phyloP scores from a whole-genome alignment of 2,113 vertebrate species.

The Dinomys branickii region DNA sequence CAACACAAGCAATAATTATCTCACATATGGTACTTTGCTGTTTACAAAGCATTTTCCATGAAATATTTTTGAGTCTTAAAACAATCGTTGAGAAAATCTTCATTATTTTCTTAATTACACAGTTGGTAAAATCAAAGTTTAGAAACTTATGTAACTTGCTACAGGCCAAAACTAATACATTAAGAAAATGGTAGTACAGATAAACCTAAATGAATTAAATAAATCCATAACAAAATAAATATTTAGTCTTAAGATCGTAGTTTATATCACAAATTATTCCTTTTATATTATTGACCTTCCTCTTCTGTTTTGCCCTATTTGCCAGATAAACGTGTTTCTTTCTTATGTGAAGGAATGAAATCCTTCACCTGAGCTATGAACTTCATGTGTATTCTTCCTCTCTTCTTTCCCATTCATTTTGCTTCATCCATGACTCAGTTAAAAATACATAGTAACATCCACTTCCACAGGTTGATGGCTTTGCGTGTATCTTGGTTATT shows the following conservation, averaged over 20 bases:
- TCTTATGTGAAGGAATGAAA: background rate
- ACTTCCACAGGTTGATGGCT: background rate
- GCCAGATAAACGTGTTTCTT: background rate
- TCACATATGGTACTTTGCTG: background rate
- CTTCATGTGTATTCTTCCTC: background rate
- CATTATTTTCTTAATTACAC: slow-evolving; percentile 70
- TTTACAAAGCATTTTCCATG: slow-evolving; percentile 55
- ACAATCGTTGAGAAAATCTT: slow-evolving; percentile 14
- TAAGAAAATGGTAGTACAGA: slow-evolving; percentile 14
- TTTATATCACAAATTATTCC: background rate
- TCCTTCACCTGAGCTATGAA: background rate
- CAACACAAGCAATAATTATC: slow-evolving; percentile 60
- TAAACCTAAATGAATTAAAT: background rate
- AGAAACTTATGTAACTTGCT: slow-evolving; percentile 56
- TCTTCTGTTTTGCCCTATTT: background rate
- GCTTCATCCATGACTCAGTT: background rate
- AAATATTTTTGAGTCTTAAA: slow-evolving; percentile 29
- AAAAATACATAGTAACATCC: background rate
- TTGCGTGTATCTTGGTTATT: background rate
- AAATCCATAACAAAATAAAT: background rate
- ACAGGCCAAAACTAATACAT: background rate
- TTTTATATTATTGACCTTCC: background rate
- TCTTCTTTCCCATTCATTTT: background rate
- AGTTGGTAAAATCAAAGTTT: slow-evolving; percentile 61
- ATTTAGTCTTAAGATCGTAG: background rate